Evolutionary conservation across 2,888 invertebrate genomes (phyloP).

Genomic region (Physocephala rufipes): DNA sequence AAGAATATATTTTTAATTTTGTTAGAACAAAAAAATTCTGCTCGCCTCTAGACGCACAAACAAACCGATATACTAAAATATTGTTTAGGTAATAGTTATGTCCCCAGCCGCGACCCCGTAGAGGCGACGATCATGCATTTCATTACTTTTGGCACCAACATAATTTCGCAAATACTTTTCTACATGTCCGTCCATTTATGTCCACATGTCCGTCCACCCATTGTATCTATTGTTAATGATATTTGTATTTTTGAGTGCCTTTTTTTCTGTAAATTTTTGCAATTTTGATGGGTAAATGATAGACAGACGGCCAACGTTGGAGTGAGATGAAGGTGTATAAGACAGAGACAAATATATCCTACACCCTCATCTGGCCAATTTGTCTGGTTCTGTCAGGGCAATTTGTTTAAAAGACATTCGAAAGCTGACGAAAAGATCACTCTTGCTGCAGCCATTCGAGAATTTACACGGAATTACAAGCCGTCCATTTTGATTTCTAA

Average conservation of each 20-base stretch:
- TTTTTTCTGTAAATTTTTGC: not conserved
- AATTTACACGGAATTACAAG: conserved; percentile 54
- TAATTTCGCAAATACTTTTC: conserved; percentile 18
- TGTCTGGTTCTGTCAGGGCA: conserved; percentile 23
- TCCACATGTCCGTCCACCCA: conserved; percentile 30
- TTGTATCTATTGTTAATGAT: conserved; percentile 27
- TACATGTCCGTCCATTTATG: no score
- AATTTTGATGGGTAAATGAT: conserved; percentile 41
- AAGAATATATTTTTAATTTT: conserved; percentile 42
- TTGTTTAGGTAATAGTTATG: conserved; percentile 28
- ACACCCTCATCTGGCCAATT: no score
- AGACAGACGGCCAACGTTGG: conserved; percentile 15
- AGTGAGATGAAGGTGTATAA: conserved; percentile 36
- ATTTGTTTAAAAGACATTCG: conserved; percentile 53
- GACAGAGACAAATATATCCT: conserved; percentile 29
- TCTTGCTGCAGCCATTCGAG: conserved; percentile 63
- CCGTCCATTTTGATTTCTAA: conserved; percentile 52
- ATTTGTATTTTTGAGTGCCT: conserved; percentile 21
- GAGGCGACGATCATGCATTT: conserved; percentile 17
- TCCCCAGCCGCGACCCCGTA: not conserved
- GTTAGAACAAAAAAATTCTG: conserved; percentile 46
- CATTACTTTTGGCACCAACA: conserved; percentile 46
- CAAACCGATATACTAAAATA: conserved; percentile 15
- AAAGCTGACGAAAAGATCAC: conserved; percentile 56
- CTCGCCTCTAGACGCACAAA: conserved; percentile 42